A percentile compares a stretch with the other conserved stretches of the same genome.
These are phyloP conservation scores for Pionites leucogaster DNA, from an alignment of 2,113 vertebrate species.

Conservation along the genomic window DNA sequence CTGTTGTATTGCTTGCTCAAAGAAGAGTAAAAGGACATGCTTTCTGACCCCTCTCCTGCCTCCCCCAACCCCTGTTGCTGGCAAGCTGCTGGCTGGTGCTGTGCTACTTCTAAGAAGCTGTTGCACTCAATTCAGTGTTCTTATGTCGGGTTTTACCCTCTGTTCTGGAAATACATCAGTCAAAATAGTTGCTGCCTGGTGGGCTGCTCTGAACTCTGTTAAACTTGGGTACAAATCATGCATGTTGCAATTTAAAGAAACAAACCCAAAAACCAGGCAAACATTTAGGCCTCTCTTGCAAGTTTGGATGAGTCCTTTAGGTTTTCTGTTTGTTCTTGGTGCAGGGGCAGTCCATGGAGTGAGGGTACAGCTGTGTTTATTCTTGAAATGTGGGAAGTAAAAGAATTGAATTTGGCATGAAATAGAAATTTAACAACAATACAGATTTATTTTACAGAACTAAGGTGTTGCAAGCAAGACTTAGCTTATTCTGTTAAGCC, in stretches of 20 bases:
- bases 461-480: not conserved
- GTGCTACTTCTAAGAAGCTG: not conserved
- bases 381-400: not conserved
- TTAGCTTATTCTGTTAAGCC: not conserved
- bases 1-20: not conserved
- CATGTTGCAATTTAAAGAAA: not conserved
- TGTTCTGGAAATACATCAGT: not conserved
- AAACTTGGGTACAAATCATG: not conserved
- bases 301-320: not conserved
- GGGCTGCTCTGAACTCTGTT: not conserved
- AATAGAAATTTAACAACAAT: not conserved
- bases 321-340: not conserved
- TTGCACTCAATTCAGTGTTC: accelerated
- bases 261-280: not conserved
- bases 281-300: not conserved
- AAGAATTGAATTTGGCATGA: not conserved
- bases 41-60: not conserved
- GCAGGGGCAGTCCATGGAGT: not conserved
- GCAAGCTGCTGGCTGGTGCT: not conserved
- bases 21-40: not conserved
- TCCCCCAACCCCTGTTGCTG: accelerated
- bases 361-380: not conserved
- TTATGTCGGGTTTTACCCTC: not conserved
- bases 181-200: not conserved
- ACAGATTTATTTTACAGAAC: not conserved